Conservation (phyloP, 92 coral and sea anemone genomes). For the Diadumene lineata region DNA sequence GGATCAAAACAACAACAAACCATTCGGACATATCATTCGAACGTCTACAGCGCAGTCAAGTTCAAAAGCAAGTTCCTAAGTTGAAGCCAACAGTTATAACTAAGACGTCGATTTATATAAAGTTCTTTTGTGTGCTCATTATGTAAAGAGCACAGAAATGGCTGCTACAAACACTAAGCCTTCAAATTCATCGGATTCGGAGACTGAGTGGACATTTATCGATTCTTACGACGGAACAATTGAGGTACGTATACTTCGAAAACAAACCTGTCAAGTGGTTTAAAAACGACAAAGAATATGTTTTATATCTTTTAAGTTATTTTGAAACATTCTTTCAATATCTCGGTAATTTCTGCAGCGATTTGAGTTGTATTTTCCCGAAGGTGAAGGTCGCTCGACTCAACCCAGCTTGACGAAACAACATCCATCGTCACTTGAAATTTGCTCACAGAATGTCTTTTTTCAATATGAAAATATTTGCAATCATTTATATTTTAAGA, state of each 20-base stretch:
- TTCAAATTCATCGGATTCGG: constrained; percentile 43
- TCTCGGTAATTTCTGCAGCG: no score
- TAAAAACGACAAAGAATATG: no score
- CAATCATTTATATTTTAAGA: no score
- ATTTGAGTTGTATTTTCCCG: no score
- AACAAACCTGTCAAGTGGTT: not conserved
- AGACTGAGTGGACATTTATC: constrained; percentile 79
- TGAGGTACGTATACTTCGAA: constrained; percentile 37
- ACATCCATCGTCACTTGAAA: not conserved
- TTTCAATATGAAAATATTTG: not conserved
- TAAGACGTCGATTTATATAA: not conserved
- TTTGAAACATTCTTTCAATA: no score
- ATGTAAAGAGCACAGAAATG: constrained; percentile 32
- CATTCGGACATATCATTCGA: constrained; percentile 21
- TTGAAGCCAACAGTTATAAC: not conserved
- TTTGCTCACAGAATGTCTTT: no score
- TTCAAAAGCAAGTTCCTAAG: not conserved
- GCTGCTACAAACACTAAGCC: constrained; percentile 34
- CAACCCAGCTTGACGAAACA: no score
- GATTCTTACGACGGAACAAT: constrained; percentile 65
- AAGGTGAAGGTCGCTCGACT: no score
- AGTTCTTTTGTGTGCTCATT: constrained; percentile 22
- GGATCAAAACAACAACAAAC: constrained; percentile 56
- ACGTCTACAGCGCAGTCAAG: constrained; percentile 6
- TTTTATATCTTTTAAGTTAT: no score